Percentiles rank a stretch among this genome's conserved stretches.
Evolutionary conservation across 2,113 vertebrate species (phyloP).

Genomic region (Phyllostomus hastatus): DNA sequence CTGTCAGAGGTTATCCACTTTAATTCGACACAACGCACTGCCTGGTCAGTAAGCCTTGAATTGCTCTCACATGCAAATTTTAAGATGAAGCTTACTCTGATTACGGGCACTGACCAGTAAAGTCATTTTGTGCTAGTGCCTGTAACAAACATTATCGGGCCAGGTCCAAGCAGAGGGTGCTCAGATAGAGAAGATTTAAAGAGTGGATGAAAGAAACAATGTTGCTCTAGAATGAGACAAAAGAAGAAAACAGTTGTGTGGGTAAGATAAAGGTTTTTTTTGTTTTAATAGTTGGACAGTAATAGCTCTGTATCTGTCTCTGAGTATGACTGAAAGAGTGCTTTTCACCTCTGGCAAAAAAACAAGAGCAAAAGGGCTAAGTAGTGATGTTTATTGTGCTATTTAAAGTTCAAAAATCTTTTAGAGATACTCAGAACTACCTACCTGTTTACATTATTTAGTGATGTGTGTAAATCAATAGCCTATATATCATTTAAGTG

Average conservation of each 20-base stretch:
- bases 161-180: not conserved
- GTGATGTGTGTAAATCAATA: fast-evolving
- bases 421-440: not conserved
- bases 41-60: not conserved
- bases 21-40: not conserved
- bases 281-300: not conserved
- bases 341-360: not conserved
- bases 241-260: not conserved
- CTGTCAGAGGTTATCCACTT: not conserved
- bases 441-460: not conserved
- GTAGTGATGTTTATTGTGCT: not conserved
- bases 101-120: not conserved
- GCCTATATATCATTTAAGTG: not conserved
- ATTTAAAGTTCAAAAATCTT: not conserved
- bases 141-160: not conserved
- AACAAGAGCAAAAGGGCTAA: not conserved
- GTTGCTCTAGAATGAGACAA: not conserved
- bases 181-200: not conserved
- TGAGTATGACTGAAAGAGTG: not conserved
- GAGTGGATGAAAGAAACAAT: not conserved
- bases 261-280: not conserved
- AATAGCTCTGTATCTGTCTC: not conserved
- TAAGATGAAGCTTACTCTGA: not conserved
- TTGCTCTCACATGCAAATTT: not conserved
- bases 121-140: not conserved